These are phyloP conservation scores for Scartelaos histophorus DNA, from an alignment of 2,113 vertebrate species.

Conservation along the genomic window DNA sequence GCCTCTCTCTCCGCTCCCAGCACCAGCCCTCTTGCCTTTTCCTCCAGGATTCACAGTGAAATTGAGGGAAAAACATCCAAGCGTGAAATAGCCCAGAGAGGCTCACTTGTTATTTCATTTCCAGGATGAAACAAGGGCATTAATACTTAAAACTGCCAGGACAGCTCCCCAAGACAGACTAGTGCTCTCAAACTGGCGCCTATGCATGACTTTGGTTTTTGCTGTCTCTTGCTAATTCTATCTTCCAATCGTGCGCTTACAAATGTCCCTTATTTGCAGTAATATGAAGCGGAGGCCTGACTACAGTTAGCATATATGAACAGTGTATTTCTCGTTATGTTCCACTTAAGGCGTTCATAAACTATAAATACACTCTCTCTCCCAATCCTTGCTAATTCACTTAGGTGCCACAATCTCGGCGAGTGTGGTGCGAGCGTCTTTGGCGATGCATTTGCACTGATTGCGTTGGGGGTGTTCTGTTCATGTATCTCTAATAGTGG, in stretches of 20 bases:
- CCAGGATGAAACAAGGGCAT: slow-evolving; percentile 68
- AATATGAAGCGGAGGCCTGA: background rate
- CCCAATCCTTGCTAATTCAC: too few species aligned
- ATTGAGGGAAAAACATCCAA: slow-evolving; percentile 71
- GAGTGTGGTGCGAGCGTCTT: too few species aligned
- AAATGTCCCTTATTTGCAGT: slow-evolving; percentile 9
- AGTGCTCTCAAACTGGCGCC: slow-evolving; percentile 24
- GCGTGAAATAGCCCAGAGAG: slow-evolving; percentile 75
- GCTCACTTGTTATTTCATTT: slow-evolving; percentile 73
- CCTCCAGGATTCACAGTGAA: slow-evolving; percentile 60
- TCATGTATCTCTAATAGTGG: too few species aligned
- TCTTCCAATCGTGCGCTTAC: slow-evolving; percentile 10
- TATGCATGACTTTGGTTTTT: slow-evolving; percentile 6
- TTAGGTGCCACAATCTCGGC: too few species aligned
- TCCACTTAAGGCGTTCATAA: too few species aligned
- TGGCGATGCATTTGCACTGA: too few species aligned
- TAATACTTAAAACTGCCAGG: slow-evolving; percentile 68
- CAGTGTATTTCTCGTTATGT: too few species aligned
- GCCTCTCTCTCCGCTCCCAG: slow-evolving; percentile 27
- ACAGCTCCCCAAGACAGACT: slow-evolving; percentile 37
- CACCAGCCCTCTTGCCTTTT: slow-evolving; percentile 46
- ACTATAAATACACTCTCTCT: too few species aligned
- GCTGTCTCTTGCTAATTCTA: slow-evolving; percentile 16
- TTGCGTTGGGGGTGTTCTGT: too few species aligned
- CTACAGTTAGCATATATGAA: too few species aligned